Evolutionary conservation across 2,797 vertebrate genomes (phyloP).

Genomic region (Eulemur mongoz): DNA sequence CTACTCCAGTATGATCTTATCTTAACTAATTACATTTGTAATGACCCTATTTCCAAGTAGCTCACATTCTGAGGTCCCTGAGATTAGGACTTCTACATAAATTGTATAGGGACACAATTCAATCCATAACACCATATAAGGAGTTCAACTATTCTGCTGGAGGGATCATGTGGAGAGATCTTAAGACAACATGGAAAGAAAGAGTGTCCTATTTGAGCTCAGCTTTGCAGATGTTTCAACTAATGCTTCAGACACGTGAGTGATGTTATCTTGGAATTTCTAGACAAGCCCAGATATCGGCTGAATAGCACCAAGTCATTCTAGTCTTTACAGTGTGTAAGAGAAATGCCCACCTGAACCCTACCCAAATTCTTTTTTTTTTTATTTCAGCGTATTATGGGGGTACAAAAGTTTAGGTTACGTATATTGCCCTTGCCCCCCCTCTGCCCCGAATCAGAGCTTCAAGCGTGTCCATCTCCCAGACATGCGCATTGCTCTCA

Average conservation of each 20-base stretch:
- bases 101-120: background rate
- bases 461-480: too few relatives aligned
- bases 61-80: background rate
- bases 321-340: background rate
- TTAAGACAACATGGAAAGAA: background rate
- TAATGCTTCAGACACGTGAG: background rate
- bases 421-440: too few relatives aligned
- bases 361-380: too few relatives aligned
- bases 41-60: background rate
- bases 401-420: too few relatives aligned
- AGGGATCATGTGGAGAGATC: background rate
- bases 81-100: background rate
- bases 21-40: background rate
- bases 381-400: too few relatives aligned
- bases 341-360: background rate
- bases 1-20: background rate
- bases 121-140: background rate
- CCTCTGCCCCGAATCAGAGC: too few relatives aligned
- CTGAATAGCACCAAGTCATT: background rate
- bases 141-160: background rate
- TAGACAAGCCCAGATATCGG: background rate
- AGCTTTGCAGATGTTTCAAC: background rate
- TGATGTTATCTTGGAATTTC: background rate
- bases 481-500: too few relatives aligned
- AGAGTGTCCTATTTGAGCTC: background rate